phyloP scores from a whole-genome alignment of 2,888 invertebrate species.

The Sphaerophoria rueppellii region DNA sequence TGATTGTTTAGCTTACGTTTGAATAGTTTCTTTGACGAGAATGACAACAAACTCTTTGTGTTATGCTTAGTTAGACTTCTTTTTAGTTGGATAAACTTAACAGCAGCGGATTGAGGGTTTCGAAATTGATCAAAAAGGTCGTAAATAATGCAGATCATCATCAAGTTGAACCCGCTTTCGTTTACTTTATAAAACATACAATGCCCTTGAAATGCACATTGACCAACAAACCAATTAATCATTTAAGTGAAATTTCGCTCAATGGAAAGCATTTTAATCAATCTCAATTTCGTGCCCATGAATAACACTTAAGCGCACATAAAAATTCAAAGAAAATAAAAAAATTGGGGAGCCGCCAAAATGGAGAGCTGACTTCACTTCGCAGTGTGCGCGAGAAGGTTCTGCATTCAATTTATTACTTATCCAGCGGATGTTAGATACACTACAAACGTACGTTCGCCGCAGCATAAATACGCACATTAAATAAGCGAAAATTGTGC shows the following conservation, averaged over 20 bases:
- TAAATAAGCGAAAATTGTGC: slow-evolving; percentile 25
- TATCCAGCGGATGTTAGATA: slow-evolving; percentile 47
- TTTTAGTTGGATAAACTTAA: background rate
- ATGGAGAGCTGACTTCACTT: background rate
- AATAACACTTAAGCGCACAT: slow-evolving; percentile 3
- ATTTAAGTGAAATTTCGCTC: background rate
- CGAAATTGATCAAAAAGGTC: no score
- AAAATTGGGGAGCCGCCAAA: slow-evolving; percentile 4
- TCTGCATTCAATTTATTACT: slow-evolving; percentile 5
- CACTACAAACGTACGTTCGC: slow-evolving; percentile 7
- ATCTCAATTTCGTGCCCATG: slow-evolving; percentile 5
- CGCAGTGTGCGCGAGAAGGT: background rate
- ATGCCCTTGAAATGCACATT: background rate
- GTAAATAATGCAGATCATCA: no score
- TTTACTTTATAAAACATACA: background rate
- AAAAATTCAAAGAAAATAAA: background rate
- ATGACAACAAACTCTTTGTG: background rate
- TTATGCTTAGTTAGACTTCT: background rate
- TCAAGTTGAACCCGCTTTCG: no score
- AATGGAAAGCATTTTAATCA: slow-evolving; percentile 37
- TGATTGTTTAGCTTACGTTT: background rate
- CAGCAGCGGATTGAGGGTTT: no score
- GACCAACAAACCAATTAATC: background rate
- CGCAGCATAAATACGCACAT: background rate
- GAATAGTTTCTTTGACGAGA: background rate